phyloP scores from a whole-genome alignment of 2,113 vertebrate genomes.

The Daubentonia madagascariensis region DNA sequence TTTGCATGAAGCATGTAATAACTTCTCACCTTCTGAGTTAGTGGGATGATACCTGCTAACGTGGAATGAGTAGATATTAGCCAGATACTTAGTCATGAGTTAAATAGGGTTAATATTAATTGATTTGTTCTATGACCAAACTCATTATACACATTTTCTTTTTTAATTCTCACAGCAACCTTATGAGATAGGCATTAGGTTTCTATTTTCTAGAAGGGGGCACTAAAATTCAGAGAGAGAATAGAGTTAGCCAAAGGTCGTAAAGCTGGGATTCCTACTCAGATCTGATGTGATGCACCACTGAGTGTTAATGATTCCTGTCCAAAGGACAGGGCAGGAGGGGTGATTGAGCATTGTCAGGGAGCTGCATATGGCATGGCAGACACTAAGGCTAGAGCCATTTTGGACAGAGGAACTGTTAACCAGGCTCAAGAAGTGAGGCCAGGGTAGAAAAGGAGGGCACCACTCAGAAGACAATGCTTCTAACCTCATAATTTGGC shows the following conservation, averaged over 20 bases:
- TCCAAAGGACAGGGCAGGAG: not conserved
- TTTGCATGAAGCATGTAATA: not conserved
- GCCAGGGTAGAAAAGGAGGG: not conserved
- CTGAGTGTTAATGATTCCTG: not conserved
- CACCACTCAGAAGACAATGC: not conserved
- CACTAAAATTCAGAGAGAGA: not conserved
- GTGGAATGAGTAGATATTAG: not conserved
- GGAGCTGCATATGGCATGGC: not conserved
- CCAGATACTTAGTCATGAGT: not conserved
- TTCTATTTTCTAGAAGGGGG: not conserved
- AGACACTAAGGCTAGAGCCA: not conserved
- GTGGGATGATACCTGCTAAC: not conserved
- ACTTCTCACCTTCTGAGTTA: not conserved
- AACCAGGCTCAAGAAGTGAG: not conserved
- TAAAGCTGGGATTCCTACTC: not conserved
- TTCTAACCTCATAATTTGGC: not conserved
- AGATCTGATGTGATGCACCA: not conserved
- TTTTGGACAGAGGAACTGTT: not conserved
- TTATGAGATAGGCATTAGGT: not conserved
- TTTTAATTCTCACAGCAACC: not conserved
- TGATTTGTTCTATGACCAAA: not conserved
- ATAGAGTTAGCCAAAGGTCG: not conserved
- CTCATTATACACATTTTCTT: not conserved
- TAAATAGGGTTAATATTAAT: not conserved
- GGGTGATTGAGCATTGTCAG: not conserved